These are phyloP conservation scores for Cheilosia vulpina DNA, from an alignment of 2,888 invertebrate genomes.

Conservation along the genomic window DNA sequence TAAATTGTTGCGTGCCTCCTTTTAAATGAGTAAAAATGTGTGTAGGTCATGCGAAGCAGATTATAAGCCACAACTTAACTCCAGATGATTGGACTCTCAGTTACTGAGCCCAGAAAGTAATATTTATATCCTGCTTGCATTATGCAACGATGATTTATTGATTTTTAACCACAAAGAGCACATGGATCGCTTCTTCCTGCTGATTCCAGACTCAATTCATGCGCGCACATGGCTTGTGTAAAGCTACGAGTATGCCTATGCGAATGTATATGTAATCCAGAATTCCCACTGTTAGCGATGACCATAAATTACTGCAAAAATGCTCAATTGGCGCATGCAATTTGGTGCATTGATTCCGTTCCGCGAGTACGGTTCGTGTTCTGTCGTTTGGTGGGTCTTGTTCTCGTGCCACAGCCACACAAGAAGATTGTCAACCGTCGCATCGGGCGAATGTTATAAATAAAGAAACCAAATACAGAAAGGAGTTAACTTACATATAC, in stretches of 20 bases:
- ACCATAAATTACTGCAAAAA: constrained; percentile 67
- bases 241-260: not conserved
- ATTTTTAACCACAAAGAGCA: no score
- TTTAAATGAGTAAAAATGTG: no score
- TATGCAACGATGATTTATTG: no score
- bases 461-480: constrained; percentile 59
- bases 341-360: constrained; percentile 70
- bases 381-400: constrained; percentile 67
- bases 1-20: no score
- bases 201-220: constrained; percentile 9
- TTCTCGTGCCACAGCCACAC: constrained; percentile 73
- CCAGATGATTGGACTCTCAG: no score
- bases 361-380: constrained; percentile 55
- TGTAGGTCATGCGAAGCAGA: no score
- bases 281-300: constrained; percentile 61
- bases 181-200: not conserved
- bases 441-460: constrained; percentile 41
- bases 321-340: constrained; percentile 72
- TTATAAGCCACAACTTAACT: no score
- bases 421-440: constrained; percentile 72
- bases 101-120: no score
- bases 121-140: no score
- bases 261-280: constrained; percentile 37
- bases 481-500: constrained; percentile 24
- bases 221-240: not conserved